A percentile compares a stretch with the other conserved stretches of the same genome.
phyloP scores from a whole-genome alignment of 1,140 invertebrate species.

The Portunus trituberculatus region DNA sequence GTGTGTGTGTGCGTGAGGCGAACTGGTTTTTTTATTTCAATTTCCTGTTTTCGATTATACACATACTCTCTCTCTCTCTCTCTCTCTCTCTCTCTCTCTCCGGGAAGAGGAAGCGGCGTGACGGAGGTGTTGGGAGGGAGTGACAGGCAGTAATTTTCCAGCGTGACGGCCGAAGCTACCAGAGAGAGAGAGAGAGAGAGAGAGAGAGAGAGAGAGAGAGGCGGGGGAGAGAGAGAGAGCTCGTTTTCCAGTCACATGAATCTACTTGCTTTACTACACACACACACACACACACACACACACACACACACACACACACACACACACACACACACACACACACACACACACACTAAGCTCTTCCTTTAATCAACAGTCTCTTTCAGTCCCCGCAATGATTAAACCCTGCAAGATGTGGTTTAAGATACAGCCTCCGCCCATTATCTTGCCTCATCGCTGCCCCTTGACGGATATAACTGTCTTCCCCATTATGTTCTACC shows the following conservation, averaged over 20 bases:
- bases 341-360: too few species aligned
- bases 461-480: background rate
- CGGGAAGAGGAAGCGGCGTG: background rate
- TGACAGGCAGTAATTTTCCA: background rate
- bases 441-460: too few species aligned
- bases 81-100: slow-evolving; percentile 23
- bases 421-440: background rate
- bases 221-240: background rate
- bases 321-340: too few species aligned
- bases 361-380: slow-evolving; percentile 29
- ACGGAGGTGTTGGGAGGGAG: too few species aligned
- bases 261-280: too few species aligned
- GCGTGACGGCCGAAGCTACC: background rate
- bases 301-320: too few species aligned
- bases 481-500: slow-evolving; percentile 25
- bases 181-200: slow-evolving; percentile 43
- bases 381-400: slow-evolving; percentile 13
- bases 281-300: too few species aligned
- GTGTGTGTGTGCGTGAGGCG: background rate
- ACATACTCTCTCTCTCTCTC: slow-evolving; percentile 40
- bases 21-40: background rate
- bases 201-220: slow-evolving; percentile 4
- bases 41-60: background rate
- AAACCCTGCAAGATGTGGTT: slow-evolving; percentile 5
- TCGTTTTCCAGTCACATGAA: too few species aligned